phyloP scores from a whole-genome alignment of 2,888 invertebrate genomes.

The Germaria angustata region DNA sequence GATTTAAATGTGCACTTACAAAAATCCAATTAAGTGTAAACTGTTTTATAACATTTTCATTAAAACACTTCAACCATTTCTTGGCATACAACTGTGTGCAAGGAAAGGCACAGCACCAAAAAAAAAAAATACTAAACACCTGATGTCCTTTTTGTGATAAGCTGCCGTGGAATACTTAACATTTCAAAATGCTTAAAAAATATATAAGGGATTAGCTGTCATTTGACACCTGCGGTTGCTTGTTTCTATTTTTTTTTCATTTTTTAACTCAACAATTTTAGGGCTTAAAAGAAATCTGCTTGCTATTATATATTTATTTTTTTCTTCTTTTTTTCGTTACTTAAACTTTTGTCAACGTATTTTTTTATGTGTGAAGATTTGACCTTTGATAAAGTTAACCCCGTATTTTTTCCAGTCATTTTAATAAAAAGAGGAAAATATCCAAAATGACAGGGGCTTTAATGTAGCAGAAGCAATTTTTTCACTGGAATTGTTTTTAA shows the following conservation, averaged over 20 bases:
- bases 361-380: slow-evolving; percentile 42
- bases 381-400: slow-evolving; percentile 56
- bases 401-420: slow-evolving; percentile 5
- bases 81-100: neutral
- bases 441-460: slow-evolving; percentile 22
- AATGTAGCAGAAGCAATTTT: neutral
- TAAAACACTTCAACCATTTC: slow-evolving; percentile 36
- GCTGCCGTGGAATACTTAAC: slow-evolving; percentile 20
- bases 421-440: slow-evolving; percentile 3
- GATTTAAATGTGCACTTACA: slow-evolving; percentile 47
- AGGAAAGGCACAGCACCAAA: neutral
- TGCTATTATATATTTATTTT: slow-evolving; percentile 20
- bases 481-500: neutral
- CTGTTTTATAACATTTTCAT: slow-evolving; percentile 64
- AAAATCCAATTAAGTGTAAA: slow-evolving; percentile 66
- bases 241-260: slow-evolving; percentile 20
- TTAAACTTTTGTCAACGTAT: slow-evolving; percentile 41
- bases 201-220: slow-evolving; percentile 57
- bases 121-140: slow-evolving; percentile 54
- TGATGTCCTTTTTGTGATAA: slow-evolving; percentile 66
- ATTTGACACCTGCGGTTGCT: slow-evolving; percentile 62
- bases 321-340: neutral
- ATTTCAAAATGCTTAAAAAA: slow-evolving; percentile 40
- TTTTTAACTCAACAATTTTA: slow-evolving; percentile 37
- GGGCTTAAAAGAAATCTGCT: slow-evolving; percentile 43